These are phyloP conservation scores for Microctenopoma steveboyesi DNA, from an alignment of 2,797 vertebrate genomes.

Conservation along the genomic window DNA sequence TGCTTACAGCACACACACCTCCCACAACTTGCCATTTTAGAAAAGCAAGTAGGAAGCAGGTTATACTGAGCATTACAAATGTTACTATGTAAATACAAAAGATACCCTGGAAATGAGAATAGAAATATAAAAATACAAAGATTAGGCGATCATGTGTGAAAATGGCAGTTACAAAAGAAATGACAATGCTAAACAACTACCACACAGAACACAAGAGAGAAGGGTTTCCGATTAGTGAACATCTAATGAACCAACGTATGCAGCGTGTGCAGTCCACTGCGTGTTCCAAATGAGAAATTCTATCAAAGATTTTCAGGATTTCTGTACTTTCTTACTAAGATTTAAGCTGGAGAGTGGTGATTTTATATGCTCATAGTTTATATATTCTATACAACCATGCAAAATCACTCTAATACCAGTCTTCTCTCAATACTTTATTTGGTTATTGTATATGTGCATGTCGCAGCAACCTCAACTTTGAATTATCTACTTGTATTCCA, in stretches of 20 bases:
- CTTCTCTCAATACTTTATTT: background rate
- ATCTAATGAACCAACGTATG: background rate
- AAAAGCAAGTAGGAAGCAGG: conserved; percentile 45
- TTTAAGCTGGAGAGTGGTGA: background rate
- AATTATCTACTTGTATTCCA: too few species aligned
- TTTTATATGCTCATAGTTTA: background rate
- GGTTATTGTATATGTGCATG: background rate
- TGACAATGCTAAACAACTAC: background rate
- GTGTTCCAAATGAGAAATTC: conserved; percentile 5
- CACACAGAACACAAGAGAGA: background rate
- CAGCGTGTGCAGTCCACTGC: background rate
- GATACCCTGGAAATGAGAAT: conserved; percentile 37
- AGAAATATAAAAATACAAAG: conserved; percentile 67
- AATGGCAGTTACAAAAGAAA: conserved; percentile 39
- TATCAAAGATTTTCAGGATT: background rate
- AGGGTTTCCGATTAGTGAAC: background rate
- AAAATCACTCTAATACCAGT: background rate
- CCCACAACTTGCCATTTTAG: background rate
- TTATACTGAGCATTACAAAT: conserved; percentile 45
- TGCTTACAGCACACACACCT: conserved; percentile 31
- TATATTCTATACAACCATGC: too few species aligned
- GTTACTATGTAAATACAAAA: conserved; percentile 55
- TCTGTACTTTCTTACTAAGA: background rate
- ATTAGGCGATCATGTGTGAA: conserved; percentile 33
- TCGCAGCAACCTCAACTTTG: too few species aligned